phyloP scores from a whole-genome alignment of 2,888 invertebrate species.

The Eilema caniola region DNA sequence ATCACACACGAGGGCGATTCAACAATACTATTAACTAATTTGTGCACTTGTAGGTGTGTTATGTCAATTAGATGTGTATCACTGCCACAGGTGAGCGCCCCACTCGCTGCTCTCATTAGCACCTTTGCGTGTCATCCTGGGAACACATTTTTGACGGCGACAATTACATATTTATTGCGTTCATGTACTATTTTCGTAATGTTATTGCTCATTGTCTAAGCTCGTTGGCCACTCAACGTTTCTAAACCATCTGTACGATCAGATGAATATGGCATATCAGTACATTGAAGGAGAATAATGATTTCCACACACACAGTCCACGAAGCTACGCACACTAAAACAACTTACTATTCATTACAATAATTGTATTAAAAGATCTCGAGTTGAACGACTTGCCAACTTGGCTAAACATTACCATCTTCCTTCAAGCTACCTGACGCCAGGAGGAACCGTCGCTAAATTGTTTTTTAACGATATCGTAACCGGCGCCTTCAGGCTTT shows the following conservation, averaged over 20 bases:
- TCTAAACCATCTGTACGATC: neutral
- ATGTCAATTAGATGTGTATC: too few species aligned
- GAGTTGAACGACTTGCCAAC: neutral
- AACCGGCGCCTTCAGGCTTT: neutral
- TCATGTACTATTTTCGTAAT: slow-evolving; percentile 18
- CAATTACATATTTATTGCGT: slow-evolving; percentile 15
- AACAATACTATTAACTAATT: slow-evolving; percentile 27
- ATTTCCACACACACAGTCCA: neutral
- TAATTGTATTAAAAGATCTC: neutral
- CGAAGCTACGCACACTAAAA: neutral
- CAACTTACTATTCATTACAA: neutral
- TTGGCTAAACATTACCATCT: neutral
- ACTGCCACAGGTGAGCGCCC: neutral
- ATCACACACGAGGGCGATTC: slow-evolving; percentile 31
- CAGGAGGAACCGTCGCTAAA: slow-evolving; percentile 9
- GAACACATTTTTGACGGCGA: slow-evolving; percentile 22
- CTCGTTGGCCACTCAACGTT: neutral
- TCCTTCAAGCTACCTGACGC: neutral
- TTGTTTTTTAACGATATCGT: slow-evolving; percentile 18
- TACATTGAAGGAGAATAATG: neutral
- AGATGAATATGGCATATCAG: neutral
- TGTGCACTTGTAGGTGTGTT: slow-evolving; percentile 31
- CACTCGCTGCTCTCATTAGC: slow-evolving; percentile 35
- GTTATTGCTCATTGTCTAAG: slow-evolving; percentile 10
- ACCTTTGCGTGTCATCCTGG: slow-evolving; percentile 30